Base-by-base conservation (phyloP, 2,113 vertebrate species). In the Parus major region DNA sequence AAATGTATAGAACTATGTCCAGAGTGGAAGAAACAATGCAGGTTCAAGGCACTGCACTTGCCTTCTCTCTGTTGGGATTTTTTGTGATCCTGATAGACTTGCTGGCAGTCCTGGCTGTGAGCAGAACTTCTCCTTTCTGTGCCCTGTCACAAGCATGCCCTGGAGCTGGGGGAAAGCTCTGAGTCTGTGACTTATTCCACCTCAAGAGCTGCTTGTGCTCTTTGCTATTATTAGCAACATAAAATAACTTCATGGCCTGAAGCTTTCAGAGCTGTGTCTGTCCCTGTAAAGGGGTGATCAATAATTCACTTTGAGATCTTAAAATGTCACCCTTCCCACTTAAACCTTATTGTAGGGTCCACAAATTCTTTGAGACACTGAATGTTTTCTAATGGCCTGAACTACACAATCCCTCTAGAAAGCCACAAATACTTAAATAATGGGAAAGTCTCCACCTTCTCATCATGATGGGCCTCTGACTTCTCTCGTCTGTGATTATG, bases 241-340 rank as follows among this genome's bases (percentile, higher is more conserved):
- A 9, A 90, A 88, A 20, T 18, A 77, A 72, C 27, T 83, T 56
- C 31, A 50, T 41, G 28, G 56, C 83, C 50, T 57, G 81, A 76
- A 88, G 82, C 61, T 69, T 78, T 92, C 73, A 56, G 50, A 68
- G 59, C 13, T 0, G 0, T 63, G 36, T 82, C 69, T 65, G 57
- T 50, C 75, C 82, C n/a, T 5, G 4, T n/a, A 46, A 82, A 88
- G 35, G 2, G 29, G 21, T 57, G n/a, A 87, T 95, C 81, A 94
- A 90, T 96, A 92, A 91, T 95, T 94, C 56, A 93, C 69, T 65
- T 42, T 15, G 25, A 41, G 35, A 64, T 35, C 55, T 65, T 52
- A 75, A 92, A 90, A 82, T 25, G 7, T 53, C 65, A 87, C 22
- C 15, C 21, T 90, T 86, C 15, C 49, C 12, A 1, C 36, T 87